These are phyloP conservation scores for Zaprionus ghesquierei DNA, from an alignment of 1,140 invertebrate genomes.

Conservation along the genomic window DNA sequence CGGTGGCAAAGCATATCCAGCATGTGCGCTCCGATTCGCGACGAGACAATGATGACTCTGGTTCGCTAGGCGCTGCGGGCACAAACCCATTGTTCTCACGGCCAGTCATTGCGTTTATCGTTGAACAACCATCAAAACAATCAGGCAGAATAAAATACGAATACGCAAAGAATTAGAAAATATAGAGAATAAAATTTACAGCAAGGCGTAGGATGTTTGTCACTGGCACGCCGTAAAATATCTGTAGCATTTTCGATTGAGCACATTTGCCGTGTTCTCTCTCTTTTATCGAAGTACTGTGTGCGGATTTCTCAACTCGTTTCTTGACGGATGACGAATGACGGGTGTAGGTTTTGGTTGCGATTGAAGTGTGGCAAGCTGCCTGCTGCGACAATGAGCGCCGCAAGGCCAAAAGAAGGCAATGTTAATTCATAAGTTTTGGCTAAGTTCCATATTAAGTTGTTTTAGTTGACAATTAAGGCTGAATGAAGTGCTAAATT, in stretches of 20 bases:
- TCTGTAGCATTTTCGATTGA: background rate
- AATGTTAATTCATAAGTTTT: too few species aligned
- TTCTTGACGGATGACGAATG: too few species aligned
- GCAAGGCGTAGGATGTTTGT: conserved; percentile 15
- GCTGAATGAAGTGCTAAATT: too few species aligned
- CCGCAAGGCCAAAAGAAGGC: too few species aligned
- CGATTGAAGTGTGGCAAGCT: too few species aligned
- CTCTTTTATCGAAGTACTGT: too few species aligned
- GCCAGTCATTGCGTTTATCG: background rate
- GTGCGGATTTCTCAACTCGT: too few species aligned
- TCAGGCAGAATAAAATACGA: conserved; percentile 3
- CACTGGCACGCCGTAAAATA: conserved; percentile 2
- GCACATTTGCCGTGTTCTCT: background rate
- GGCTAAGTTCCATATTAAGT: too few species aligned
- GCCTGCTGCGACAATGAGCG: too few species aligned
- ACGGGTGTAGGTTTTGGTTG: too few species aligned
- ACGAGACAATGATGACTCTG: background rate
- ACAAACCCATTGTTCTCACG: background rate
- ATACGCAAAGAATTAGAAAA: conserved; percentile 12
- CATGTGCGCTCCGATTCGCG: conserved; percentile 85
- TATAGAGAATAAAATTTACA: conserved; percentile 6
- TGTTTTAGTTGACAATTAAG: too few species aligned
- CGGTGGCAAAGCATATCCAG: conserved; percentile 98
- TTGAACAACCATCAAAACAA: background rate
- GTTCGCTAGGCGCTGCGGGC: background rate